Base-by-base conservation (phyloP, 2,888 invertebrate species). In the Drosophila trichaetosa region DNA sequence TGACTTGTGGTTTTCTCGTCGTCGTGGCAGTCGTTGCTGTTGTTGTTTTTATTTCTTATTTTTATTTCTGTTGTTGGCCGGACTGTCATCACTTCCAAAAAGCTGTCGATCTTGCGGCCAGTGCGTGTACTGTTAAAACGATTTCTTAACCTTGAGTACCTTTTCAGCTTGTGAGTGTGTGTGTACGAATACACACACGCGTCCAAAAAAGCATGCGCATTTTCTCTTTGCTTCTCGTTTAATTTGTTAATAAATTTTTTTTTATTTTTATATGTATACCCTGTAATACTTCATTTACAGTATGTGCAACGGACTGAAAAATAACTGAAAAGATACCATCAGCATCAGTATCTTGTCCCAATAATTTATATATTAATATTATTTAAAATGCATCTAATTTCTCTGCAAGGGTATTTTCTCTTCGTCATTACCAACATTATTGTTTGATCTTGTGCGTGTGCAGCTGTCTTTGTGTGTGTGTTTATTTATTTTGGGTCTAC, bases 131-230 rank as follows among this genome's bases (percentile, higher is more conserved):
- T 75, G 70, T 80, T 74, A 83, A 80, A 86, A 81, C 79, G 84
- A 83, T 89, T 90, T 89, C 75, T 79, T 90, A 87, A 90, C 90
- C 90, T 87, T 87, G 90, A 90, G 90, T 85, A 83, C 86, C 88
- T 89, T 85, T 80, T 85, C 73, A 85, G 80, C 59, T 53, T 53
- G 54, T 29, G 29, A 46, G 42, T 40, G 66, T 69, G 11, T 33
- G 1, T 33, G 33, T 33, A 33, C 10, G 33, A 33, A 71, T 48
- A 33, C 46, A 57, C 65, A 11, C 11, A 40, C 24, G 8, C 8
- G 27, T 29, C 8, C 38, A 40, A 29, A 31, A n/a, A 38, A 29
- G 40, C 56, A 36, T 27, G 65, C 67, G 53, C 29, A 48, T 72
- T 69, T 66, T 62, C 53, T 60, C 53, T 67, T 54, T 51, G 61